Base-by-base conservation (phyloP, 2,113 vertebrate genomes). In the Octodon degus region DNA sequence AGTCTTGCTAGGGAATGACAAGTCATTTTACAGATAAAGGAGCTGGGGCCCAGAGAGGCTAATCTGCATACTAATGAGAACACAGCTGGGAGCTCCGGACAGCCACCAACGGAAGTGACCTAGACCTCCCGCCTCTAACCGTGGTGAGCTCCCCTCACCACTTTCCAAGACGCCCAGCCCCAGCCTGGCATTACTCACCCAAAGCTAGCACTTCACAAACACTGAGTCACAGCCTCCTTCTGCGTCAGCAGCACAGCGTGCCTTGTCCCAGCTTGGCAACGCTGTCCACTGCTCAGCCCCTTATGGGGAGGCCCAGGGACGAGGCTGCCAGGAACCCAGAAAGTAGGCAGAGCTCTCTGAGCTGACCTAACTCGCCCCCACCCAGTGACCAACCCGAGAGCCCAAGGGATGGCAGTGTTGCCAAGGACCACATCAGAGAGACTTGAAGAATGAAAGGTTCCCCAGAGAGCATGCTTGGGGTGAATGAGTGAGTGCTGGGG, bases 361-460 rank as follows among this genome's bases (percentile, higher is more conserved):
- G 83, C 83, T 97, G 96, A 89, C 96, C 97, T 92, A 77, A 62
- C 79, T 76, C 88, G 93, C 65, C 50, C 93, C 90, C 96, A 86
- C 80, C 96, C 96, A 97, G 91, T 12, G 13, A 80, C 74, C 0
- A 72, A 95, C 96, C 43, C 30, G 0, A 30, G 77, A 94, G 86
- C 86, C 91, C 4, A 91, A 96, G 96, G 97, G 89, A 87, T 27
- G 89, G 13, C 70, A 91, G 90, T 37, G 53, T 91, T 97, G 98
- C 98, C 98, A 98, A 97, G 96, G 98, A 97, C 96, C 97, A 97
- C 98, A 98, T 98, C 98, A 98, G 97, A 98, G 98, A 98, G 97
- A 98, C 93, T 98, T 98, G 97, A 97, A 98, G 98, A 98, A 97
- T 97, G 96, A 98, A 98, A 98, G 96, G 74, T 96, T 98, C 97